Base-by-base conservation (phyloP, 1,140 invertebrate species). In the Drosophila ironensis region DNA sequence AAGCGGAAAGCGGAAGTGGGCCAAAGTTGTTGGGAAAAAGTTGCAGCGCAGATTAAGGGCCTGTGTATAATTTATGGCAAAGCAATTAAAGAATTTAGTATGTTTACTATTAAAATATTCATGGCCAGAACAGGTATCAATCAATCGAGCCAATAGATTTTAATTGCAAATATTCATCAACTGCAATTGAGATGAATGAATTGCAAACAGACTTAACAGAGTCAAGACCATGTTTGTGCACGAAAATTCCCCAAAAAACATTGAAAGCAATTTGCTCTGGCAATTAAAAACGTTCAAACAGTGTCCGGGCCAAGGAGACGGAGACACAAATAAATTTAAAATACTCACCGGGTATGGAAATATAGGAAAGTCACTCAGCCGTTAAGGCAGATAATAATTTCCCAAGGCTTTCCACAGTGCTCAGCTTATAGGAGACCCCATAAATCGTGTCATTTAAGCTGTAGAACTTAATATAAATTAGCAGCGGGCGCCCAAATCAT, bases 21-120 rank as follows among this genome's bases (percentile, higher is more conserved):
- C 12, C 28, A 20, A 66, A 67, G 25, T 67, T 67, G 60, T 68
- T 53, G 63, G n/a, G n/a, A n/a, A 44, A 48, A 56, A 69, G 53
- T 69, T 59, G 19, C 33, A 33, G 33, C 67, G 42, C 60, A 63
- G 51, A 24, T 63, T 54, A 40, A 40, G 19, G 12, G 11, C 2
- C 7, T 1, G 5, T 27, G 8, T 27, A 61, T 63, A 24, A 30
- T 63, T 48, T 8, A 63, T 6, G 33, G 3, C 6, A 47, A 14
- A 47, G 40, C 41, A 63, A 63, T 61, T 61, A 61, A 19, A 22
- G 7, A 6, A 8, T 14, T 4, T 28, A 19, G 5, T 14, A 14
- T 12, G n/a, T n/a, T n/a, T 8, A 12, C 14, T 12, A 22, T 22
- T 22, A 16, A 37, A 37, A 37, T 17, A 14, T 37, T 16, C 7